Evolutionary conservation across 2,113 vertebrate species (phyloP), one percentile per base, ranked within the genome.

Genomic region (Todiramphus chloris): DNA sequence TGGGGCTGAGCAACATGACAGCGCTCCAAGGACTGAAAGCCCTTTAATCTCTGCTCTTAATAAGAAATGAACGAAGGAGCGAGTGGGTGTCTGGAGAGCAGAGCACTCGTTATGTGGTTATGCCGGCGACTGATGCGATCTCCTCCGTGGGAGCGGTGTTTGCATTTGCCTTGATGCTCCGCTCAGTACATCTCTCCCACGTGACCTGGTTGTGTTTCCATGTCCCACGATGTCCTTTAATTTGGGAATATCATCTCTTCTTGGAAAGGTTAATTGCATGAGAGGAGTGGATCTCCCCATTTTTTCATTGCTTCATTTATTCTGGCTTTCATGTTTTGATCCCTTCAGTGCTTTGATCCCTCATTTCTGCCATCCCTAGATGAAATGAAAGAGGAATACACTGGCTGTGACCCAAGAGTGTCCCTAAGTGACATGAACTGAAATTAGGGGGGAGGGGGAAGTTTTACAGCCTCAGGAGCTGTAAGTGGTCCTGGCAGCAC

Each of bases 261-360:
- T 66, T 53, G 73, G 69, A 63, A 89, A 93, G 44, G 92, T 95
- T 95, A 68, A 95, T 96, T 84, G 56, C 1, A 1, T 58, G 50
- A 89, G 39, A 55, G 83, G 86, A 72, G 73, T 27, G 33, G 39
- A 41, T 83, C 76, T 90, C 76, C 17, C 53, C 25, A 9, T 77
- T 76, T 85, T 88, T 73, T 74, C 80, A 11, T 18, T 46, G 68
- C 68, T 72, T 87, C 13, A 20, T 96, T 75, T 93, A 78, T 44
- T 83, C 75, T 24, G 20, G 37, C 73, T 93, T 90, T 94, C 56
- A 44, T 81, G 92, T 70, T 77, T 83, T 70, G 64, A 87, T 93
- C 35, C 60, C 33, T 59, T 70, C 30, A 4, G 73, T 17, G 51
- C 83, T 92, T 96, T 96, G 93, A 96, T 96, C 70, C 91, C 59